These are phyloP conservation scores for Picus viridis DNA, from an alignment of 2,797 vertebrate genomes.

Conservation along the genomic window DNA sequence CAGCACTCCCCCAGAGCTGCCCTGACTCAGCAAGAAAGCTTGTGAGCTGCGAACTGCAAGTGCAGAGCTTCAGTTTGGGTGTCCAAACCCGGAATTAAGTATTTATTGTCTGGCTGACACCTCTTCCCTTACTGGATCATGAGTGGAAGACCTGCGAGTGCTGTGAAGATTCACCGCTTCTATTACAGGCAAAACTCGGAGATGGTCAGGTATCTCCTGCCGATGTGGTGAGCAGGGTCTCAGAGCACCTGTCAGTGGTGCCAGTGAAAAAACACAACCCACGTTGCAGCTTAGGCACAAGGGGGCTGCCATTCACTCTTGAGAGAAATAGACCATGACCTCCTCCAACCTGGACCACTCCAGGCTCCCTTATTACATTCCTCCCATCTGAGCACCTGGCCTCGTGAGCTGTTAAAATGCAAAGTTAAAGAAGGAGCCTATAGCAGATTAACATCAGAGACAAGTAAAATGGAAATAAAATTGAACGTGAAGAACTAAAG, in stretches of 20 bases:
- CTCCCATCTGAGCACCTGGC: neutral
- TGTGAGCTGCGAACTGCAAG: neutral
- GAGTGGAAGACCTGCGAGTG: neutral
- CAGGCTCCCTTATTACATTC: neutral
- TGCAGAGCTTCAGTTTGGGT: neutral
- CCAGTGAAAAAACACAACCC: neutral
- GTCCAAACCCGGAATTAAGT: neutral
- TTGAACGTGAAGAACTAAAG: neutral
- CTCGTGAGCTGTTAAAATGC: neutral
- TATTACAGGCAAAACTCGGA: neutral
- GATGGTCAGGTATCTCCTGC: neutral
- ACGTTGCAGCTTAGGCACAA: neutral
- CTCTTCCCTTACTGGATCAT: neutral
- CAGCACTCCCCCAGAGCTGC: neutral
- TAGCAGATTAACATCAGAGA: neutral
- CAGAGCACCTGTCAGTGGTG: neutral
- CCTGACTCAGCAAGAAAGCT: neutral
- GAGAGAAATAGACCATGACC: neutral
- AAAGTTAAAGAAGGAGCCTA: neutral
- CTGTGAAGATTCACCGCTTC: neutral
- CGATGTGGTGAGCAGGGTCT: neutral
- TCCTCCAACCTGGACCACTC: neutral
- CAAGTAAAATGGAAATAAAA: neutral
- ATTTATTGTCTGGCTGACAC: neutral
- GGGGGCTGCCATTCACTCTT: neutral